Evolutionary conservation across 2,797 vertebrate species (phyloP).

Genomic region (Borostomias antarcticus): DNA sequence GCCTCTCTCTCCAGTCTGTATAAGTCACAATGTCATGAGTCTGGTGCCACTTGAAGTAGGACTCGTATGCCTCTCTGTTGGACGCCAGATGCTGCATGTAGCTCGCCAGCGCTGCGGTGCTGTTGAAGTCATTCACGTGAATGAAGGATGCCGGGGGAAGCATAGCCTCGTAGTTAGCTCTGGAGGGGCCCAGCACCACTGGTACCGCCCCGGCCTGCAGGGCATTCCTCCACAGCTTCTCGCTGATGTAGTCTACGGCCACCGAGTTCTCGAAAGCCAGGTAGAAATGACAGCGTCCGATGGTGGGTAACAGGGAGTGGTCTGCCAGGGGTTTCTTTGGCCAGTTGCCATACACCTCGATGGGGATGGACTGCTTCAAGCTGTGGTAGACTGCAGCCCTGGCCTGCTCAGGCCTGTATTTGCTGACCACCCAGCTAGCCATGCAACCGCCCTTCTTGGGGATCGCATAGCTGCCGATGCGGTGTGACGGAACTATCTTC

Average conservation of each 20-base stretch:
- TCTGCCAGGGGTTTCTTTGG: constrained; percentile 66
- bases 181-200: constrained; percentile 83
- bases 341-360: constrained; percentile 83
- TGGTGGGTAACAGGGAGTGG: constrained; percentile 71
- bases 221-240: constrained; percentile 90
- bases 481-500: constrained; percentile 60
- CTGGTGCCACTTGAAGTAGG: constrained; percentile 79
- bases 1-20: constrained; percentile 82
- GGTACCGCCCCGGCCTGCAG: constrained; percentile 80
- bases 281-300: constrained; percentile 85
- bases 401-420: constrained; percentile 69
- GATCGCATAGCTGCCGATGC: constrained; percentile 12
- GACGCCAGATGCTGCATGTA: constrained; percentile 72
- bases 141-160: constrained; percentile 82
- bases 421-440: constrained; percentile 87
- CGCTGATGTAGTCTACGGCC: constrained; percentile 87
- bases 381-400: constrained; percentile 73
- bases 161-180: constrained; percentile 79
- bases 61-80: constrained; percentile 68
- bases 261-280: constrained; percentile 89
- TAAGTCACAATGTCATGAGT: constrained; percentile 68
- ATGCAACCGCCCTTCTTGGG: constrained; percentile 70
- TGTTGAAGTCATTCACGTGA: constrained; percentile 83
- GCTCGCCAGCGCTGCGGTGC: constrained; percentile 69
- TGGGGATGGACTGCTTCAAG: constrained; percentile 72